Conservation (phyloP, 2,888 invertebrate species). For the Amiota minor region DNA sequence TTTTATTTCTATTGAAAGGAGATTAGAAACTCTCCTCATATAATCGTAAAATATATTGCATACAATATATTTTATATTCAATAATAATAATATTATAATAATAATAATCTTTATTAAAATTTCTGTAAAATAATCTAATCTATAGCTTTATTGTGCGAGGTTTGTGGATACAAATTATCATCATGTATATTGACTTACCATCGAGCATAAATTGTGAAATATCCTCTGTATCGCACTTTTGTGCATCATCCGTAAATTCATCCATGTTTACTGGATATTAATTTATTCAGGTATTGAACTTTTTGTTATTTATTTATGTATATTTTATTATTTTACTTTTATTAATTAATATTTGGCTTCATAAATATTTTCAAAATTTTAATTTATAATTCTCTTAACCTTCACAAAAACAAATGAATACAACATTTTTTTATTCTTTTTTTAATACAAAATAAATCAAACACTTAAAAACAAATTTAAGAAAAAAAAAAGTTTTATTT, state of each 20-base stretch:
- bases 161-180: too few relatives aligned
- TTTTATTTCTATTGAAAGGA: too few relatives aligned
- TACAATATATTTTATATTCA: too few relatives aligned
- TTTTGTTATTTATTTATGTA: neutral
- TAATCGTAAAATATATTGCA: too few relatives aligned
- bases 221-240: slow-evolving; percentile 46
- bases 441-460: neutral
- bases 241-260: slow-evolving; percentile 39
- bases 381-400: neutral
- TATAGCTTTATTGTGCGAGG: too few relatives aligned
- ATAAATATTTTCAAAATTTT: neutral
- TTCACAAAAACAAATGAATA: slow-evolving; percentile 10
- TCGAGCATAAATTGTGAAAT: slow-evolving; percentile 54
- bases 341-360: slow-evolving; percentile 1
- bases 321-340: neutral
- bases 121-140: too few relatives aligned
- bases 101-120: too few relatives aligned
- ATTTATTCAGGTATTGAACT: neutral
- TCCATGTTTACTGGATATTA: slow-evolving; percentile 40
- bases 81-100: too few relatives aligned
- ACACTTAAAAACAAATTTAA: neutral
- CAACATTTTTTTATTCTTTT: neutral
- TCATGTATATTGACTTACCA: slow-evolving; percentile 33
- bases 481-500: neutral
- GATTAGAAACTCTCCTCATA: too few relatives aligned